Percentiles rank a stretch among this genome's conserved stretches.
Conservation (phyloP, 2,113 vertebrate genomes). For the Ciconia stormi region DNA sequence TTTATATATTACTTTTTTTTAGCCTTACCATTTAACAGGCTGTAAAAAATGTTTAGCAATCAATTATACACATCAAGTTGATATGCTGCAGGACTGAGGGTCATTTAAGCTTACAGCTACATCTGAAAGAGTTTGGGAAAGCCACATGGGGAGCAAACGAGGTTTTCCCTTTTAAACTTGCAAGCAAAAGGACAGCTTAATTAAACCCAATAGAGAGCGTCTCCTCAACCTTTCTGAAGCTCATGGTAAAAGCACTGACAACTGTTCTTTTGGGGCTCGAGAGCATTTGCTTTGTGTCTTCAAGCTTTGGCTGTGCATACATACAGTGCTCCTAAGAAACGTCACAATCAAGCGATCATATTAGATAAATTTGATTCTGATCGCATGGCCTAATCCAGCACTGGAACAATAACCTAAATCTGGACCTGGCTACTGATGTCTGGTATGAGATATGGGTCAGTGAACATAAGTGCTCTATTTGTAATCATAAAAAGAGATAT, state of each 20-base stretch:
- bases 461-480: slow-evolving; percentile 31
- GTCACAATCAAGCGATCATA: not conserved
- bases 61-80: slow-evolving; percentile 86
- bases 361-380: slow-evolving; percentile 50
- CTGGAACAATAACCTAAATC: slow-evolving; percentile 48
- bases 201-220: not conserved
- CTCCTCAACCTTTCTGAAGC: not conserved
- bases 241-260: not conserved
- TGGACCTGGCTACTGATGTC: not conserved
- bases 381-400: not conserved
- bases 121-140: slow-evolving; percentile 50
- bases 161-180: not conserved
- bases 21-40: slow-evolving; percentile 83
- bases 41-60: slow-evolving; percentile 88
- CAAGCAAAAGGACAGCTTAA: slow-evolving; percentile 30
- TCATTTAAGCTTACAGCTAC: slow-evolving; percentile 62
- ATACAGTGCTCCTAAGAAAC: not conserved
- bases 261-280: not conserved
- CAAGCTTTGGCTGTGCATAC: not conserved
- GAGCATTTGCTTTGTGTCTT: not conserved
- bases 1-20: slow-evolving; percentile 79
- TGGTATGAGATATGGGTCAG: slow-evolving; percentile 59
- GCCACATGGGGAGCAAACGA: slow-evolving; percentile 22
- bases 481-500: slow-evolving; percentile 53
- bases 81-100: slow-evolving; percentile 83